Evolutionary conservation across 2,113 vertebrate species (phyloP).

Genomic region (Rhinopomastus cyanomelas): DNA sequence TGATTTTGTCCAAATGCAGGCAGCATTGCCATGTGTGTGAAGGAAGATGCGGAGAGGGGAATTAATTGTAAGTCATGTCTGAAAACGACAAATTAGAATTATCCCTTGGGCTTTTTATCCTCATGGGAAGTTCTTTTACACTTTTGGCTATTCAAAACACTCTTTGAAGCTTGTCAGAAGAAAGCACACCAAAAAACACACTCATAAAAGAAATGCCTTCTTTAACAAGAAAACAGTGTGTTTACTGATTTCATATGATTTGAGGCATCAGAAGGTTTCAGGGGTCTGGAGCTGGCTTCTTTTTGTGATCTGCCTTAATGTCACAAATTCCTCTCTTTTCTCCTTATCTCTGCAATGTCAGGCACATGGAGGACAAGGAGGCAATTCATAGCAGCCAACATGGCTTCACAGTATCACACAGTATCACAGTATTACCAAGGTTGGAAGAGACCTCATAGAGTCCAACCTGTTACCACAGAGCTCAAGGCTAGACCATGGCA

Average conservation of each 20-base stretch:
- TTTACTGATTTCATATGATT: not conserved
- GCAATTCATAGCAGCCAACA: too few species aligned
- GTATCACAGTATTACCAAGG: too few species aligned
- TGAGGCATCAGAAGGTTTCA: not conserved
- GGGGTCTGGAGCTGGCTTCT: not conserved
- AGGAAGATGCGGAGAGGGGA: too few species aligned
- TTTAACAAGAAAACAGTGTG: not conserved
- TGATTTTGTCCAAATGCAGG: not conserved
- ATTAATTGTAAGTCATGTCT: rapidly evolving
- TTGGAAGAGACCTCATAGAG: too few species aligned
- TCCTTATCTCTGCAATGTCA: too few species aligned
- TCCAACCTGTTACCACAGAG: too few species aligned
- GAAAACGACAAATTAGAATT: not conserved
- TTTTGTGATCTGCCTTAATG: not conserved
- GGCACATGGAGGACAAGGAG: too few species aligned
- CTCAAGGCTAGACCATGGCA: too few species aligned
- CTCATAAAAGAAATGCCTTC: not conserved
- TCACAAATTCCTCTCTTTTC: too few species aligned
- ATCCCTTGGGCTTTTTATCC: not conserved
- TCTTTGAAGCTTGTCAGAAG: not conserved
- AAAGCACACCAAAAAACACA: not conserved
- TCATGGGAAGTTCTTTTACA: not conserved
- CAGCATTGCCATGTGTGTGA: too few species aligned
- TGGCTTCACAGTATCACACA: too few species aligned
- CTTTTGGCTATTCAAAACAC: not conserved